Base-by-base conservation (phyloP, 2,797 vertebrate species). In the Apodemus agrarius region DNA sequence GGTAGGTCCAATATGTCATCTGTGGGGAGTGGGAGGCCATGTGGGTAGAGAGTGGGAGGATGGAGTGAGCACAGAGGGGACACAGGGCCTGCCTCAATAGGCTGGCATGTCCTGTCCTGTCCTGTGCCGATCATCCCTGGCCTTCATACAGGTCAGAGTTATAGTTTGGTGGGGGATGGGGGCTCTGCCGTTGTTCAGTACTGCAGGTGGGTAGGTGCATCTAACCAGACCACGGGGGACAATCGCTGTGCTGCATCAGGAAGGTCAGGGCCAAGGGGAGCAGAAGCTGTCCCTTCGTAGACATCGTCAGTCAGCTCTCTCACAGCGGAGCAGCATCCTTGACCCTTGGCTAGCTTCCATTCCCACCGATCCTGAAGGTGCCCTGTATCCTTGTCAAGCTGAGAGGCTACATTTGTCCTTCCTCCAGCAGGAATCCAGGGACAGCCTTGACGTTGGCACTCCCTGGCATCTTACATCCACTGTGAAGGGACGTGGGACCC, bases 51-150 rank as follows among this genome's bases (percentile, higher is more conserved):
- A 34, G 40, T 49, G 37, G 76, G 37, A 52, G 26, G 43, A 6
- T 46, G 3, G 49, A 0, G 6, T 34, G n/a, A 8, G 12, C 3
- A 1, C 4, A 2, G 31, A 10, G 75, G 24, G 34, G 16, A 29
- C 10, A 34, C 59, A 1, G 17, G 40, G 6, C 29, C 40, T 72
- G n/a, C 3, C 37, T 34, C 19, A 3, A 75, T 24, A 49, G 29
- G 52, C 31, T 49, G 61, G 3, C 24, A 46, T 46, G 46, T 2
- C 31, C 85, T 81, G 43, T 40, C 61, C 46, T 46, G 46, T 2
- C 31, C 85, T 81, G 43, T 40, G 49, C 22, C 8, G 37, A 8
- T 5, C 46, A 26, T 17, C 31, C 85, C 63, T 22, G 31, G 63
- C 76, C 52, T 81, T 3, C 0, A 0, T 1, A 49, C 31, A 52